These are phyloP conservation scores for Cryptus viduatorius DNA, from an alignment of 2,888 invertebrate species.

Conservation along the genomic window DNA sequence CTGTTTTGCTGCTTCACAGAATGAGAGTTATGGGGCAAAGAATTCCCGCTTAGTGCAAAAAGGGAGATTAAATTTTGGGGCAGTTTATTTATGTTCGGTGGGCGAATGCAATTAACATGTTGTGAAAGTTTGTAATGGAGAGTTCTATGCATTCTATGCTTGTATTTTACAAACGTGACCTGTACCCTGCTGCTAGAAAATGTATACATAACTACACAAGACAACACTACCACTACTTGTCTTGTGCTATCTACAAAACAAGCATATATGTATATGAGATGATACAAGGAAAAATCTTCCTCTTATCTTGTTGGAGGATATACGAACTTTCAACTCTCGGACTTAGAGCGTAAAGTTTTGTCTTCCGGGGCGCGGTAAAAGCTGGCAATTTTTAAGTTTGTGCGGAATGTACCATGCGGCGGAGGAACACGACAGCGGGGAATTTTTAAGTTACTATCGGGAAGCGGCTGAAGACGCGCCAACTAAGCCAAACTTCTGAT, in stretches of 20 bases:
- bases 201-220: too few species aligned
- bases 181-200: neutral
- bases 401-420: neutral
- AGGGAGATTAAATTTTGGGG: neutral
- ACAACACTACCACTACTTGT: too few species aligned
- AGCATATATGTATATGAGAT: neutral
- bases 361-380: conserved; percentile 8
- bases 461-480: neutral
- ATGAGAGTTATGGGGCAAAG: neutral
- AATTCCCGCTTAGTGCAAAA: neutral
- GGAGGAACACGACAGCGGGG: neutral
- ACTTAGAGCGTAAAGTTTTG: conserved; percentile 36
- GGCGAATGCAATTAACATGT: neutral
- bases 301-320: neutral
- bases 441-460: conserved; percentile 28
- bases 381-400: conserved; percentile 48
- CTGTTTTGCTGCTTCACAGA: neutral
- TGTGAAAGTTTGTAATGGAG: conserved; percentile 37
- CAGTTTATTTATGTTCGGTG: neutral
- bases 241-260: neutral
- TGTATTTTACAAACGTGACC: conserved; percentile 27
- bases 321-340: conserved; percentile 10
- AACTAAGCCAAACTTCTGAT: conserved; percentile 32
- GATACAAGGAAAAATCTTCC: conserved; percentile 1
- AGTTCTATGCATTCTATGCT: conserved; percentile 5